Evolutionary conservation across 2,888 invertebrate genomes (phyloP), one percentile per base, ranked within the genome.

Genomic region (Metacarcinus magister): DNA sequence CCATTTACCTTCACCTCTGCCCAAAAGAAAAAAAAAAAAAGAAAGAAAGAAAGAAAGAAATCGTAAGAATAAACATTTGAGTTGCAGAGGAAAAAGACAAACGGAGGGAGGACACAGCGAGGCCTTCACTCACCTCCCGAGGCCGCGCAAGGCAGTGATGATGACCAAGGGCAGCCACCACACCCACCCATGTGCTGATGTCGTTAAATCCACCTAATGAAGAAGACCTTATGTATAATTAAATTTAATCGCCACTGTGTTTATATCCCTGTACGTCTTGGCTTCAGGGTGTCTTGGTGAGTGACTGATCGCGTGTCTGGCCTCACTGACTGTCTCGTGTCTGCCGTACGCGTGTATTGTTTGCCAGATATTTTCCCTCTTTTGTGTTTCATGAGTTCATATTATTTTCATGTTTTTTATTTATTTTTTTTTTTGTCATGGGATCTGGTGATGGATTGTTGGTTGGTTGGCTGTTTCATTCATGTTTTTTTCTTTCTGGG

Each of bases 181-280:
- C 67, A 19, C 67, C 67, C 75, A 0, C 23, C 75, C 75, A n/a
- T 28, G 82, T 32, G 32, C 32, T 82, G 39, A 32, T 16, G 32
- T 87, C 87, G 87, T 87, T 87, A 87, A 32, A 87, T 87, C 39
- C 39, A 39, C 39, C 87, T 87, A 87, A 87, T 87, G 87, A 87
- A 87, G 87, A 32, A 87, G 87, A 39, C 87, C 87, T 87, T 5
- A 87, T 87, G 87, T 87, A 39, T 39, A 32, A 87, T 87, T 87
- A 32, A 87, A 87, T 87, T 32, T 87, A 87, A 87, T 87, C 87
- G 87, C 39, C 32, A 87, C n/a, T n/a, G 32, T 39, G 87, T 87
- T 87, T 87, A 87, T 87, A 39, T 39, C 8, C 87, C 87, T 23
- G 87, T 87, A 39, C 87, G 87, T 87, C 87, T 32, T 13, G 13